Conservation (phyloP, 2,113 vertebrate species). For the Psittacula cyanocephala region DNA sequence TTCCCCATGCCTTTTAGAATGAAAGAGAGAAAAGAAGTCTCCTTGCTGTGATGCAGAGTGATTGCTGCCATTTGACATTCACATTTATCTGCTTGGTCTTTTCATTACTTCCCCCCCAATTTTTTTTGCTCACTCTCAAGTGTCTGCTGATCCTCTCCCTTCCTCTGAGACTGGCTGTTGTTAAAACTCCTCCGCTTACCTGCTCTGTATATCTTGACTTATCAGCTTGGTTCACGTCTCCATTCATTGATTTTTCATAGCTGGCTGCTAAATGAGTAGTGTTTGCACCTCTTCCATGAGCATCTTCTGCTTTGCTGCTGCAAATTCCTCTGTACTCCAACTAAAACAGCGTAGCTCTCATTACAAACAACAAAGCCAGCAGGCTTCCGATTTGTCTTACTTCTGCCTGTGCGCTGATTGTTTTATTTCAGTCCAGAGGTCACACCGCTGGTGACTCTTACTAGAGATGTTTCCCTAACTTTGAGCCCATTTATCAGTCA, state of each 20-base stretch:
- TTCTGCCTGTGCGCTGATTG: background rate
- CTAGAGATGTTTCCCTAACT: constrained; percentile 62
- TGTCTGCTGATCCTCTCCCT: constrained; percentile 33
- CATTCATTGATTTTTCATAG: constrained; percentile 50
- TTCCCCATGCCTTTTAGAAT: constrained; percentile 8
- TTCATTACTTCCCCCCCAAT: constrained; percentile 62
- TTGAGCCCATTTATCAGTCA: constrained; percentile 69
- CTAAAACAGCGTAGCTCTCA: constrained; percentile 15
- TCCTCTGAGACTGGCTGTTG: constrained; percentile 45
- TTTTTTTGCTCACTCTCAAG: constrained; percentile 47
- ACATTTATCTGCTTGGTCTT: constrained; percentile 47
- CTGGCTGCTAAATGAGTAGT: constrained; percentile 36
- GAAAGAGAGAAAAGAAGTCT: constrained; percentile 38
- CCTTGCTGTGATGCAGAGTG: constrained; percentile 52
- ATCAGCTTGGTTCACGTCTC: constrained; percentile 30
- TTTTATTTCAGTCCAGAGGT: constrained; percentile 53
- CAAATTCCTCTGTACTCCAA: constrained; percentile 12
- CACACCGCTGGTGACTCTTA: background rate
- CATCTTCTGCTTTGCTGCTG: constrained; percentile 15
- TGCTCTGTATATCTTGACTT: constrained; percentile 55
- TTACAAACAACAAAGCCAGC: constrained; percentile 35
- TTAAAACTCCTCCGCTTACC: constrained; percentile 54
- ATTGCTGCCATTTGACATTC: constrained; percentile 61
- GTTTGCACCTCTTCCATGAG: constrained; percentile 35
- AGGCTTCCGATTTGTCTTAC: constrained; percentile 4